Conservation (phyloP, 2,888 invertebrate genomes). For the Syritta pipiens region DNA sequence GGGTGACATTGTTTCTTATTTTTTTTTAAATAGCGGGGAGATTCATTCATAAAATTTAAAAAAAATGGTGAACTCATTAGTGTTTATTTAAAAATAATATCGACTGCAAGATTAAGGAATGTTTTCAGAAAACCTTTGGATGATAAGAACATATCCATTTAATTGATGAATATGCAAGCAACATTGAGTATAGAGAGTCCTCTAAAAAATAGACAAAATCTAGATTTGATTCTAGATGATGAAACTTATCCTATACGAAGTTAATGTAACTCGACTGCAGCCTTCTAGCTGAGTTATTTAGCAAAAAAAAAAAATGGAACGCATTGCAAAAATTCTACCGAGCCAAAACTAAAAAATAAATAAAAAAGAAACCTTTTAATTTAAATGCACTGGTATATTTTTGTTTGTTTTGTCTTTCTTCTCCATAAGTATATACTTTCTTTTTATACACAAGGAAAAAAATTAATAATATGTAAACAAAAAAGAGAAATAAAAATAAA, state of each 20-base stretch:
- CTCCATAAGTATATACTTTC: constrained; percentile 14
- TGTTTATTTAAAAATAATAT: neutral
- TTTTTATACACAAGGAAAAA: constrained; percentile 50
- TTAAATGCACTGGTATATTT: constrained; percentile 63
- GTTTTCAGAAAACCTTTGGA: no score
- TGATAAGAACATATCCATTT: no score
- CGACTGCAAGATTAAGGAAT: neutral
- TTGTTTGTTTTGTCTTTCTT: constrained; percentile 33
- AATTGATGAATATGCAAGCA: no score
- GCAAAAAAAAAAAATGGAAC: no score
- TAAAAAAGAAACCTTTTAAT: constrained; percentile 50
- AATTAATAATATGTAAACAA: constrained; percentile 13
- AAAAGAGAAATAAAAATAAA: constrained; percentile 35
- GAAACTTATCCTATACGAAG: no score
- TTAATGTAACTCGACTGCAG: no score
- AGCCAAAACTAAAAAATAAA: constrained; percentile 26
- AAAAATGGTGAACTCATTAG: neutral
- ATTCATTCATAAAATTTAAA: constrained; percentile 1
- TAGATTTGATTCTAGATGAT: no score
- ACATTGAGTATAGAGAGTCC: no score
- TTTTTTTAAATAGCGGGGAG: neutral
- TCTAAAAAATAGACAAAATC: no score
- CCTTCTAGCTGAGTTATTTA: no score
- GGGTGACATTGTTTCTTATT: constrained; percentile 11
- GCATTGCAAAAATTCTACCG: constrained; percentile 8